Evolutionary conservation across 2,113 vertebrate species (phyloP), one percentile per base, ranked within the genome.

Genomic region (Solea senegalensis): DNA sequence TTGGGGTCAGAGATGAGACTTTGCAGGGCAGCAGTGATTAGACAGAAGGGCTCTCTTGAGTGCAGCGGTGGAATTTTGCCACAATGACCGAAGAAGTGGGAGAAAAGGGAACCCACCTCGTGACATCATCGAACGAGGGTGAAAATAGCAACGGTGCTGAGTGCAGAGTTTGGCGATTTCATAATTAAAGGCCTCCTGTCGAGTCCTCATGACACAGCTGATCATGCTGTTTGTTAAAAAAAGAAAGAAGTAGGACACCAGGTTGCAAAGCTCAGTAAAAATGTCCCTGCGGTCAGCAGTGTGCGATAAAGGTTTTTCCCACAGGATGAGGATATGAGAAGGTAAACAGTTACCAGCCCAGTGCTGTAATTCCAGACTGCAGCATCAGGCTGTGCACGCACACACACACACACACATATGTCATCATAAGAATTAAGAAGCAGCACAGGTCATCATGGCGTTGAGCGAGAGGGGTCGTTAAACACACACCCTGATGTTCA

Each of bases 1-100:
- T 87, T 90, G 84, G 82, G 90, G 89, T 79, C 89, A 89, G 56
- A 74, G 85, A 78, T 77, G 82, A 90, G 82, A 81, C 83, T 82
- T 79, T 39, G 75, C 78, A 91, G 91, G 86, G 81, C 90, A 88
- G 67, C 77, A 49, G 84, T 90, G 88, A 92, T 93, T 92, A 91
- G 84, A 90, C 88, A 86, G 87, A 89, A 93, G 91, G 78, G 84
- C 86, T 88, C 86, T 91, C 87, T 80, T 82, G 85, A 90, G 89
- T 87, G 81, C 69, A 41, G 76, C 84, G 43, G 85, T 89, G 84
- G 86, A 90, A 86, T 65, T 77, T 81, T 59, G 83, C 78, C 66
- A 78, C 72, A 49, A 69, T 82, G 81, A 85, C 51, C 83, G 78
- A 67, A 76, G 64, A 56, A 27, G 45, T 4, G 51, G 27, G 50